Evolutionary conservation across 2,113 vertebrate species (phyloP).

Genomic region (Stictonetta naevosa): DNA sequence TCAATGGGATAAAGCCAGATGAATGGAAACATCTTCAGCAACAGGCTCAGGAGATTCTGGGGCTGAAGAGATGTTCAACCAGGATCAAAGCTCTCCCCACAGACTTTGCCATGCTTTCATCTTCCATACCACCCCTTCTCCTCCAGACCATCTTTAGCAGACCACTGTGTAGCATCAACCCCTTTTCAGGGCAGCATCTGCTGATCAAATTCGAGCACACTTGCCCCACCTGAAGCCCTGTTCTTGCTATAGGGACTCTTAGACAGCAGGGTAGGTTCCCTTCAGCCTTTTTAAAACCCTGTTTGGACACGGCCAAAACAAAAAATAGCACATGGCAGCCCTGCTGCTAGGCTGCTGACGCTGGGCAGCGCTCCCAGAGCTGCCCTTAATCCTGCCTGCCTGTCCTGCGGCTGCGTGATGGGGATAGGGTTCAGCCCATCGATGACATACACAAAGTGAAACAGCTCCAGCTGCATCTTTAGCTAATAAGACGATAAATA

Average conservation of each 20-base stretch:
- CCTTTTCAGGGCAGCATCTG: background rate
- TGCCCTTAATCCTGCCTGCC: background rate
- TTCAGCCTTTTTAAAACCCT: background rate
- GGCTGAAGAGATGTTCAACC: background rate
- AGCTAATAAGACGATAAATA: background rate
- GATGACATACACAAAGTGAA: background rate
- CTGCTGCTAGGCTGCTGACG: background rate
- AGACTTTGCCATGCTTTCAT: background rate
- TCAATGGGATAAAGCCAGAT: background rate
- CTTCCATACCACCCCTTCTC: background rate
- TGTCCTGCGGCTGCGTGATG: fast-evolving
- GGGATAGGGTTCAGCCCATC: fast-evolving
- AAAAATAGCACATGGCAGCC: background rate
- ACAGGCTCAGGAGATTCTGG: background rate
- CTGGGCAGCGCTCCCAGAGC: slow-evolving; percentile 36
- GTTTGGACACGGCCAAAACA: background rate
- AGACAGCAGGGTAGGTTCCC: background rate
- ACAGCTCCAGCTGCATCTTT: background rate
- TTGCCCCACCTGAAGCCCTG: background rate
- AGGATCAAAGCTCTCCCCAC: background rate
- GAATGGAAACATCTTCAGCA: background rate
- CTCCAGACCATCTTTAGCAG: background rate
- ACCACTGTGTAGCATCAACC: background rate
- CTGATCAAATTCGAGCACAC: background rate
- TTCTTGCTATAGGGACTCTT: background rate